A percentile compares a stretch with the other conserved stretches of the same genome.
Evolutionary conservation across 2,888 invertebrate species (phyloP).

Genomic region (Lepidonotus clava): DNA sequence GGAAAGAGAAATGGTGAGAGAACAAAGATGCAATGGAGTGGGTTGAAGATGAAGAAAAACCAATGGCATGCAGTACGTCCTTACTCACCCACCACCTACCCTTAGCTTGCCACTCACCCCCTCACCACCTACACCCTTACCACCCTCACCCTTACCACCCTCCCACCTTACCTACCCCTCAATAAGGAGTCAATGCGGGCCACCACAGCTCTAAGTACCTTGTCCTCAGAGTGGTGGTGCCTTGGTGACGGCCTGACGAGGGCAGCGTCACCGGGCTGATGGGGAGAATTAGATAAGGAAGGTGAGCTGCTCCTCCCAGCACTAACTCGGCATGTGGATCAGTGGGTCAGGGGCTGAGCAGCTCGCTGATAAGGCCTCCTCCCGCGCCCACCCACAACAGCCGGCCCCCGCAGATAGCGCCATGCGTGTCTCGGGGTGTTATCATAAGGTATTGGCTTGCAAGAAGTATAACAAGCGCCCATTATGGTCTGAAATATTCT

Average conservation of each 20-base stretch:
- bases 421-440: no score
- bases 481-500: no score
- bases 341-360: constrained; percentile 34
- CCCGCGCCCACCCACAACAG: constrained; percentile 6
- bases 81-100: background rate
- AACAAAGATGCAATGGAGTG: no score
- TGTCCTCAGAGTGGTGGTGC: background rate
- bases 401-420: constrained; percentile 4
- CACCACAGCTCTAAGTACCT: background rate
- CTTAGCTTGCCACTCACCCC: background rate
- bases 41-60: no score
- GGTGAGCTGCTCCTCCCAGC: background rate
- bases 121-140: background rate
- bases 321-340: constrained; percentile 23
- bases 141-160: background rate
- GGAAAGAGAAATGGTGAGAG: no score
- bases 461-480: no score
- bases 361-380: constrained; percentile 13
- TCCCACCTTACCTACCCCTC: no score
- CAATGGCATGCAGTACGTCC: no score
- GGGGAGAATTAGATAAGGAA: constrained; percentile 26
- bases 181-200: no score
- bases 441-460: no score
- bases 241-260: no score
- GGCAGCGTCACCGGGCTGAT: background rate